Conservation (phyloP, 2,888 invertebrate genomes). For the Xylophagus ater region DNA sequence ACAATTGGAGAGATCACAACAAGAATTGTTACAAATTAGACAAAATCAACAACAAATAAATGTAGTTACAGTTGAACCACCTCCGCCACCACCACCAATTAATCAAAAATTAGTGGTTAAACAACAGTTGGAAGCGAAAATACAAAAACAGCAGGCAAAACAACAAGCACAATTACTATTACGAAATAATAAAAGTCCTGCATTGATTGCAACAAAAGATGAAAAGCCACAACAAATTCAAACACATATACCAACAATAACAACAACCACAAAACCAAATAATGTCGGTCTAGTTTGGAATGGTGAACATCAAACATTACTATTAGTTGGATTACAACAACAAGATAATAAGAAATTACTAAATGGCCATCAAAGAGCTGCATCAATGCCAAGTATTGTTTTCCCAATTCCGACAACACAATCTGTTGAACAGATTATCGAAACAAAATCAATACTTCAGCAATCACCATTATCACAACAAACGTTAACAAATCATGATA, state of each 20-base stretch:
- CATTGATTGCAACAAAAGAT: constrained; percentile 2
- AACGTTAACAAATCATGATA: constrained; percentile 12
- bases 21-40: constrained; percentile 58
- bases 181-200: constrained; percentile 1
- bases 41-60: constrained; percentile 45
- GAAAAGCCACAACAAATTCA: constrained; percentile 36
- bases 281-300: constrained; percentile 53
- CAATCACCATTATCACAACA: constrained; percentile 33
- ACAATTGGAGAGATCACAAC: constrained; percentile 65
- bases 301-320: constrained; percentile 46
- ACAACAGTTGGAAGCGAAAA: constrained; percentile 59
- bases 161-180: constrained; percentile 28
- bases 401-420: constrained; percentile 32
- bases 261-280: constrained; percentile 35
- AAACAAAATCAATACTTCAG: constrained; percentile 29
- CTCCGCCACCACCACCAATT: constrained; percentile 27
- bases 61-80: constrained; percentile 23
- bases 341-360: constrained; percentile 39
- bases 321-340: constrained; percentile 42
- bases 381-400: constrained; percentile 50
- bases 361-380: constrained; percentile 43
- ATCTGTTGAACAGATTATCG: constrained; percentile 24
- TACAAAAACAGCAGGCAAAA: constrained; percentile 41
- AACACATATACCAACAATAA: constrained; percentile 29
- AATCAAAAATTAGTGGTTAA: constrained; percentile 46